These are phyloP conservation scores for Manis crassicaudata DNA, from an alignment of 2,797 vertebrate species.

Conservation along the genomic window DNA sequence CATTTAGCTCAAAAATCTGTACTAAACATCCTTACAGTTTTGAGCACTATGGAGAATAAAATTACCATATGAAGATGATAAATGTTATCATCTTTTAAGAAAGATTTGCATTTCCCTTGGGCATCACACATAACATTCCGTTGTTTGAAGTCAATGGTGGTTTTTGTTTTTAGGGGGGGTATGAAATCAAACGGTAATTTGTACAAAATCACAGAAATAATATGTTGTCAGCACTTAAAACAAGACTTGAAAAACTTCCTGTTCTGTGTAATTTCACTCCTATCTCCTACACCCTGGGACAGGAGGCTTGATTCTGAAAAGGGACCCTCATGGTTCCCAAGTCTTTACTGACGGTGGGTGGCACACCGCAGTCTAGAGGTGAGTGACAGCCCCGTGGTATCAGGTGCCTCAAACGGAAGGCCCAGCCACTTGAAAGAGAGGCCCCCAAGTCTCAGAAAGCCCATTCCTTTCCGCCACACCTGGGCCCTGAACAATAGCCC, in stretches of 20 bases:
- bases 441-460: conserved; percentile 52
- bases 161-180: not conserved
- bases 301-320: not conserved
- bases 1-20: not conserved
- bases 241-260: not conserved
- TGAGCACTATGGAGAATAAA: not conserved
- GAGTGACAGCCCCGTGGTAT: conserved; percentile 52
- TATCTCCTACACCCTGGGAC: not conserved
- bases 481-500: conserved; percentile 73
- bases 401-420: conserved; percentile 68
- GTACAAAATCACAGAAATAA: not conserved
- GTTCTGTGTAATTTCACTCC: not conserved
- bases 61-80: not conserved
- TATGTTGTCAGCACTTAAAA: not conserved
- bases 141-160: not conserved
- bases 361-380: rapidly evolving
- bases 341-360: not conserved
- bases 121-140: not conserved
- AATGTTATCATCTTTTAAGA: not conserved
- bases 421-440: conserved; percentile 68
- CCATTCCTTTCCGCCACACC: conserved; percentile 67
- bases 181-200: conserved; percentile 38
- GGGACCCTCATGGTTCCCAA: not conserved
- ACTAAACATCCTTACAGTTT: not conserved
- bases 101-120: not conserved